Conservation (phyloP, 2,888 invertebrate genomes). For the Smittia sp. region DNA sequence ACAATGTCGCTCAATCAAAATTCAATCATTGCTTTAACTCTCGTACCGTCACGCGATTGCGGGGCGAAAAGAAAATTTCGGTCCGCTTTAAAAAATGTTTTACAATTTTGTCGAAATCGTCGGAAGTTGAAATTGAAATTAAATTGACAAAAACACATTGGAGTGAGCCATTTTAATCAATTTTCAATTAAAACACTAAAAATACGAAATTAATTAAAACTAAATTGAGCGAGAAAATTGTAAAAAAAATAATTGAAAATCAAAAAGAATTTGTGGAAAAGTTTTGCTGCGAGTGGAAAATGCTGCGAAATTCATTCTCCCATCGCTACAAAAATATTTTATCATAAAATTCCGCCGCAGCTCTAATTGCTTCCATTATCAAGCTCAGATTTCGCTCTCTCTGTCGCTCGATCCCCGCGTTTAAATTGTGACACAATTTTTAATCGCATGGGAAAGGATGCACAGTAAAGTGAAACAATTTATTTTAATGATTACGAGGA, state of each 20-base stretch:
- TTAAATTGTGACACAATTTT: background rate
- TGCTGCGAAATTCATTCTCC: too few relatives aligned
- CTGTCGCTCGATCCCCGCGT: background rate
- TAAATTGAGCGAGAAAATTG: background rate
- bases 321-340: background rate
- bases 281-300: background rate
- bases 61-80: too few relatives aligned
- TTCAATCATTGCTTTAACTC: conserved; percentile 2
- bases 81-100: too few relatives aligned
- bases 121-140: background rate
- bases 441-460: conserved; percentile 23
- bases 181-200: conserved; percentile 12
- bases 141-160: background rate
- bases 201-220: background rate
- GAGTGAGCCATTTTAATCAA: background rate
- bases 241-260: background rate
- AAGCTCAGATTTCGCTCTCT: background rate
- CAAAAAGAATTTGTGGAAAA: background rate
- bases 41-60: background rate
- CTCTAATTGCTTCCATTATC: conserved; percentile 18
- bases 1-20: conserved; percentile 24
- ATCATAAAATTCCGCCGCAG: background rate
- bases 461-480: conserved; percentile 30
- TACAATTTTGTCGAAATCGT: too few relatives aligned
- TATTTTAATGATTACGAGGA: conserved; percentile 30